Evolutionary conservation across 2,113 vertebrate species (phyloP), one percentile per base, ranked within the genome.

Genomic region (Charadrius vociferus): DNA sequence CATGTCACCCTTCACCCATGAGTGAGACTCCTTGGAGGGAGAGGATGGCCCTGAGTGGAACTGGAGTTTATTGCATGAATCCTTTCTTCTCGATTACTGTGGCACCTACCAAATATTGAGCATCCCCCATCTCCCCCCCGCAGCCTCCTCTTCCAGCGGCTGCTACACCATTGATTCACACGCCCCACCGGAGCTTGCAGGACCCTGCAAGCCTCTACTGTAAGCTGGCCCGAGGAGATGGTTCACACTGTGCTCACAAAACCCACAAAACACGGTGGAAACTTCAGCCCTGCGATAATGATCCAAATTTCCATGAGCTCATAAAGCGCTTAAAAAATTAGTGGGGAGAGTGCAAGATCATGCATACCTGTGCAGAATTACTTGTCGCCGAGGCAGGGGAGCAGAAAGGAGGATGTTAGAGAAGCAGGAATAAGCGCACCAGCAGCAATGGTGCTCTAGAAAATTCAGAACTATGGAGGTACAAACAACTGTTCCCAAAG

Each of bases 291-390:
- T 85, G 88, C 3, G 68, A 96, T 94, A 97, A 96, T 73, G 87
- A 97, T 95, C 88, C 93, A 80, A 88, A 97, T 97, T 97, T 98
- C 94, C 93, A 94, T 50, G 41, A 96, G 55, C 53, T 63, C 74
- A 85, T 95, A 96, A 95, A 95, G 52, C 3, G 7, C 71, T 91
- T 50, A 66, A 95, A 96, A 97, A 93, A 87, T 75, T 63, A 95
- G 59, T 10, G 8, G 49, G 29, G 59, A 81, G 47, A 84, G 77
- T 58, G 49, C 55, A 95, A 95, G 85, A 94, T 55, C 78, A 85
- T 92, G 74, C 87, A 92, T 81, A 97, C 85, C 88, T 96, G 71
- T 59, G 34, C 85, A 89, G 86, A 82, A 94, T 93, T 92, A 62
- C 80, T 83, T 66, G 68, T 88, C 8, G 17, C 62, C 52, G 56